phyloP scores from a whole-genome alignment of 2,888 invertebrate species.

The Argyra leucocephala region DNA sequence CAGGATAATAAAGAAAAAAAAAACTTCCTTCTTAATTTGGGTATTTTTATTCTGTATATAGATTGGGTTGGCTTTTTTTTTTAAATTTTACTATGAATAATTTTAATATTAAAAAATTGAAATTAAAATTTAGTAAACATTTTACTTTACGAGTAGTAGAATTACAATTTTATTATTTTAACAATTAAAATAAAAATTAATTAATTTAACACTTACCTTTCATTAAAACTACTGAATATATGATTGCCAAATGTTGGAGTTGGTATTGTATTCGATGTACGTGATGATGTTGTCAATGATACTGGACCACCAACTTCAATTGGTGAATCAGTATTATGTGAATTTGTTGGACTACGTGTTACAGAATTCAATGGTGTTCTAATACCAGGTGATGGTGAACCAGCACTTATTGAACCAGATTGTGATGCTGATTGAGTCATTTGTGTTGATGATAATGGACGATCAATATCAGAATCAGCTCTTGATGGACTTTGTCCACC shows the following conservation, averaged over 20 bases:
- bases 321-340: conserved; percentile 52
- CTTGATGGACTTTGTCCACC: conserved; percentile 38
- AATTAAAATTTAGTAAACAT: no score
- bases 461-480: conserved; percentile 41
- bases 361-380: conserved; percentile 40
- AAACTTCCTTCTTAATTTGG: not conserved
- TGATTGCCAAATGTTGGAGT: conserved; percentile 55
- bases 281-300: conserved; percentile 37
- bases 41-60: no score
- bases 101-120: no score
- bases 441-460: conserved; percentile 41
- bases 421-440: conserved; percentile 42
- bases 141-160: no score
- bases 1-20: not conserved
- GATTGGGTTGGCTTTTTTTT: no score
- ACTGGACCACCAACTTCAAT: conserved; percentile 45
- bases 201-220: conserved; percentile 44
- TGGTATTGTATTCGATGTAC: conserved; percentile 36
- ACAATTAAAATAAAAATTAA: not conserved
- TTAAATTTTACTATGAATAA: no score
- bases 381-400: conserved; percentile 41
- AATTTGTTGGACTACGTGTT: conserved; percentile 50
- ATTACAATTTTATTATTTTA: no score
- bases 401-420: conserved; percentile 46
- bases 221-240: conserved; percentile 54